phyloP scores from a whole-genome alignment of 2,113 vertebrate genomes.

The Semicossyphus pulcher region DNA sequence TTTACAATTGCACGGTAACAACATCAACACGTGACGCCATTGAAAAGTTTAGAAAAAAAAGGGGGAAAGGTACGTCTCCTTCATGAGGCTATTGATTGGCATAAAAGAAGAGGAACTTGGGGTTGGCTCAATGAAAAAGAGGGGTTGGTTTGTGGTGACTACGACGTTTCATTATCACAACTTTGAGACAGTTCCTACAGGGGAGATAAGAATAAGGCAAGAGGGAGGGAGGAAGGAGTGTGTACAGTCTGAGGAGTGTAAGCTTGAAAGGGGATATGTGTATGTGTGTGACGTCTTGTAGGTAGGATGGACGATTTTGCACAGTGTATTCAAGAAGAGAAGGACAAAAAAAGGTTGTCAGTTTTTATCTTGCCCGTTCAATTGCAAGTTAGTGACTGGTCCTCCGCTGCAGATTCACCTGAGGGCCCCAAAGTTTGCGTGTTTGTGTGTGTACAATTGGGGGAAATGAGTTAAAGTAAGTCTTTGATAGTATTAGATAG shows the following conservation, averaged over 20 bases:
- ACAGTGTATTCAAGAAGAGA: slow-evolving; percentile 62
- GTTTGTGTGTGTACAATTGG: slow-evolving; percentile 11
- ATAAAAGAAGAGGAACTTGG: background rate
- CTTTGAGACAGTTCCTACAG: slow-evolving; percentile 57
- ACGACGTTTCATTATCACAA: slow-evolving; percentile 54
- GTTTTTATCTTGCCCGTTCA: slow-evolving; percentile 10
- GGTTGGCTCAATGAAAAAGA: slow-evolving; percentile 42
- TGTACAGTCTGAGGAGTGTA: slow-evolving; percentile 17
- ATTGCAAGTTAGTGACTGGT: slow-evolving; percentile 17
- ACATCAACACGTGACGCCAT: slow-evolving; percentile 79
- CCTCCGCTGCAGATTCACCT: slow-evolving; percentile 44
- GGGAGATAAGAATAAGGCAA: slow-evolving; percentile 58
- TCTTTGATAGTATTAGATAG: slow-evolving; percentile 28
- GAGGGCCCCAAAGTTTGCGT: slow-evolving; percentile 34
- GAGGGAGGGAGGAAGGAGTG: slow-evolving; percentile 35
- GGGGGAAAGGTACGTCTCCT: background rate
- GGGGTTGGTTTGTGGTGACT: slow-evolving; percentile 42
- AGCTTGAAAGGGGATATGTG: background rate
- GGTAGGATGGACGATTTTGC: slow-evolving; percentile 12
- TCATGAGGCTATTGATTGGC: slow-evolving; percentile 17
- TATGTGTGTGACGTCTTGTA: slow-evolving; percentile 1
- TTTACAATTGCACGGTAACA: slow-evolving; percentile 78
- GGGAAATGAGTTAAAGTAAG: slow-evolving; percentile 19
- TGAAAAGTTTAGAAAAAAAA: slow-evolving; percentile 63
- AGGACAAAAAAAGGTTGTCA: slow-evolving; percentile 19